phyloP scores from a whole-genome alignment of 2,888 invertebrate genomes.

The Catocala fraxini region DNA sequence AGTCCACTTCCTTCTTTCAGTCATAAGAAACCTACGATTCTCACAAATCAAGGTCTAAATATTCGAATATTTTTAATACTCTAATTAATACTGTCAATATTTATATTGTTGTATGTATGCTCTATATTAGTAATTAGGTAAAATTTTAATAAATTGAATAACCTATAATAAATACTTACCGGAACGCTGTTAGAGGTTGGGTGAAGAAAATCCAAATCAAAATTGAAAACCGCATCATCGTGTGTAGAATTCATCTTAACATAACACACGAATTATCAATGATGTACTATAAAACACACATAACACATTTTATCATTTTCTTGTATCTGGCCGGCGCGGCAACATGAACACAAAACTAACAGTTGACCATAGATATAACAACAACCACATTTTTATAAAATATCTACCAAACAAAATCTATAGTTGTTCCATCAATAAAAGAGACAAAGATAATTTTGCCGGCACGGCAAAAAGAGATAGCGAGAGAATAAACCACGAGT shows the following conservation, averaged over 20 bases:
- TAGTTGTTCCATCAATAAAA: too few species aligned
- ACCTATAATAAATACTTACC: slow-evolving; percentile 60
- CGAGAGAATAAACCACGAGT: too few species aligned
- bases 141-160: not conserved
- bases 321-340: slow-evolving; percentile 43
- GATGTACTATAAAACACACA: slow-evolving; percentile 13
- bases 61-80: too few species aligned
- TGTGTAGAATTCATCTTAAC: slow-evolving; percentile 38
- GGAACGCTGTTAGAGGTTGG: slow-evolving; percentile 51
- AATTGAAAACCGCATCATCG: slow-evolving; percentile 58
- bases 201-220: slow-evolving; percentile 70
- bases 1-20: too few species aligned
- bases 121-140: too few species aligned
- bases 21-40: too few species aligned
- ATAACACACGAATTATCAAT: slow-evolving; percentile 11
- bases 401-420: not conserved
- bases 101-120: too few species aligned
- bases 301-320: slow-evolving; percentile 23
- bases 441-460: too few species aligned
- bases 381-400: not conserved
- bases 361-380: not conserved
- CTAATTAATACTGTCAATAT: too few species aligned
- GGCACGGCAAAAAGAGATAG: too few species aligned
- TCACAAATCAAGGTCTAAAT: too few species aligned
- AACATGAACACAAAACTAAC: slow-evolving; percentile 15